Evolutionary conservation across 2,888 invertebrate species (phyloP).

Genomic region (Cactoblastis cactorum): DNA sequence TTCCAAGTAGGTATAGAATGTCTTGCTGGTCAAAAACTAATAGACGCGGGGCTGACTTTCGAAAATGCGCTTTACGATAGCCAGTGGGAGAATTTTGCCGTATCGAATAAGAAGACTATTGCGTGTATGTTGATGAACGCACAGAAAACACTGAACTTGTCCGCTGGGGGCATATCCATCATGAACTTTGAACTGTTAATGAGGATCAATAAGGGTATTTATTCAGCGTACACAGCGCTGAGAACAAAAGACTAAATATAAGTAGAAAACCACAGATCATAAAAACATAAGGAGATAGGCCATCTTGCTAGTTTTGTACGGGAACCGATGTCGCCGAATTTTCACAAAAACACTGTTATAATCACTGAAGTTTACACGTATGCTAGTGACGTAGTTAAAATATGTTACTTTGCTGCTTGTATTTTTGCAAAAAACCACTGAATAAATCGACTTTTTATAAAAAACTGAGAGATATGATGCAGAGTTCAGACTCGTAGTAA

Average conservation of each 20-base stretch:
- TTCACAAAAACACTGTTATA: no score
- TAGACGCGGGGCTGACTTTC: slow-evolving; percentile 44
- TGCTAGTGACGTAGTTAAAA: no score
- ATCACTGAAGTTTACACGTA: no score
- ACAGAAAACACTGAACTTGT: slow-evolving; percentile 47
- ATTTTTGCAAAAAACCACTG: no score
- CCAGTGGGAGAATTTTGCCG: slow-evolving; percentile 56
- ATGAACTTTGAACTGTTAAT: slow-evolving; percentile 45
- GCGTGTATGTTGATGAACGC: slow-evolving; percentile 45
- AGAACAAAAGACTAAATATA: slow-evolving; percentile 25
- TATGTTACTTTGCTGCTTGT: no score
- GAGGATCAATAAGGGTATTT: slow-evolving; percentile 45
- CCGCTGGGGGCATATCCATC: slow-evolving; percentile 48
- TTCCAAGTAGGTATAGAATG: slow-evolving; percentile 46
- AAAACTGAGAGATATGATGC: neutral
- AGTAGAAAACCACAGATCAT: neutral
- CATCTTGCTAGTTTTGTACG: no score
- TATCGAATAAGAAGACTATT: slow-evolving; percentile 44
- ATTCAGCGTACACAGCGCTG: slow-evolving; percentile 52
- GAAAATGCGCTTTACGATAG: slow-evolving; percentile 48
- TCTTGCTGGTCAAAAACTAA: slow-evolving; percentile 46
- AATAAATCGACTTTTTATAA: no score
- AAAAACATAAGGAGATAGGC: no score
- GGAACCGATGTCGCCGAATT: no score
- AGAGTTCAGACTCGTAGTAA: no score